Conservation (phyloP, 2,888 invertebrate species). For the Acleris cristana region DNA sequence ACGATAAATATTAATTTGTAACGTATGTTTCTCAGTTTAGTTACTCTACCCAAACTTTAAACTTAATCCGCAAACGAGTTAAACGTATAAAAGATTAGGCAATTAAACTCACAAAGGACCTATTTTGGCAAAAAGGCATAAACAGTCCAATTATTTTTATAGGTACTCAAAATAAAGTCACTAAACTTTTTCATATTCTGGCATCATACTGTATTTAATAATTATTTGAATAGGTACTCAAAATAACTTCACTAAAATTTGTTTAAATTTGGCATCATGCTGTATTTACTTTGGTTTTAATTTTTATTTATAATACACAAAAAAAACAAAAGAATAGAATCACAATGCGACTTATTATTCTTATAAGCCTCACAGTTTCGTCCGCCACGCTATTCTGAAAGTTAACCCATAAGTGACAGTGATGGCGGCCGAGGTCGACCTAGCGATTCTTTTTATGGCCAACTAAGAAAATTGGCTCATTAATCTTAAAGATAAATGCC, state of each 20-base stretch:
- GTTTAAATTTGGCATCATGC: background rate
- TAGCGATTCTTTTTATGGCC: constrained; percentile 82
- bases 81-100: too few relatives aligned
- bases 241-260: too few relatives aligned
- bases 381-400: constrained; percentile 57
- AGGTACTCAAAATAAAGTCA: too few relatives aligned
- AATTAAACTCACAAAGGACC: too few relatives aligned
- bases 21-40: too few relatives aligned
- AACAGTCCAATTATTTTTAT: too few relatives aligned
- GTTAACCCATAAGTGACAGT: constrained; percentile 68
- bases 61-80: too few relatives aligned
- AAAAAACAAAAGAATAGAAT: background rate
- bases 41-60: too few relatives aligned
- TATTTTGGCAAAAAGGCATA: too few relatives aligned
- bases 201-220: background rate
- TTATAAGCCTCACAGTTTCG: constrained; percentile 40
- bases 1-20: constrained; percentile 21
- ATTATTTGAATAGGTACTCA: too few relatives aligned
- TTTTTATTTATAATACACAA: background rate
- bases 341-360: constrained; percentile 18
- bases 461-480: constrained; percentile 84
- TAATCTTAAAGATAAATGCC: constrained; percentile 83
- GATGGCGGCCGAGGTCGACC: constrained; percentile 68
- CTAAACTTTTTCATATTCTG: background rate
- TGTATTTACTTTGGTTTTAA: background rate